These are phyloP conservation scores for Batillaria attramentaria DNA, from an alignment of 1,140 invertebrate genomes.

Conservation along the genomic window DNA sequence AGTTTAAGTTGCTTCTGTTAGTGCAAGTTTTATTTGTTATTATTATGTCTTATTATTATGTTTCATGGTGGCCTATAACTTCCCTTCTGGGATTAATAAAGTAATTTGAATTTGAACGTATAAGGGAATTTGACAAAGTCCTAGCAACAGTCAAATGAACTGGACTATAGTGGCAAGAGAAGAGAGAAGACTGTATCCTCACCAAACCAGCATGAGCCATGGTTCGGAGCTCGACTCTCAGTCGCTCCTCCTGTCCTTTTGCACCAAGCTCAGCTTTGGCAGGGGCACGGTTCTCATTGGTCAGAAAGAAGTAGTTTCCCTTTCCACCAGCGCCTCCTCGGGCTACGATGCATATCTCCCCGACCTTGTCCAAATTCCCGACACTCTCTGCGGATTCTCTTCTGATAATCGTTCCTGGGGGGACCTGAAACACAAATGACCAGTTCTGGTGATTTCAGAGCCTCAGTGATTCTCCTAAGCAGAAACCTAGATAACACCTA, in stretches of 20 bases:
- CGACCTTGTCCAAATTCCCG: slow-evolving; percentile 80
- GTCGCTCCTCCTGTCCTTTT: slow-evolving; percentile 80
- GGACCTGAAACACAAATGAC: slow-evolving; percentile 77
- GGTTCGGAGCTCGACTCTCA: slow-evolving; percentile 85
- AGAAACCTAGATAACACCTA: too few species aligned
- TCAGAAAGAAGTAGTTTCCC: slow-evolving; percentile 94
- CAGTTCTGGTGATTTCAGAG: too few species aligned
- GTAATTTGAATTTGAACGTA: too few species aligned
- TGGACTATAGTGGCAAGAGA: not conserved
- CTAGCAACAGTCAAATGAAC: not conserved
- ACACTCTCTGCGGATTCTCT: slow-evolving; percentile 76
- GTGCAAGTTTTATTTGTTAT: too few species aligned
- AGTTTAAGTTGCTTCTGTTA: too few species aligned
- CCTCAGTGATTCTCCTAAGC: too few species aligned
- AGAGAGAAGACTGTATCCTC: slow-evolving; percentile 48
- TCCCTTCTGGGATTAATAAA: too few species aligned
- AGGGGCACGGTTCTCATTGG: slow-evolving; percentile 86
- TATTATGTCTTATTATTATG: too few species aligned
- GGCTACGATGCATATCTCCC: slow-evolving; percentile 91
- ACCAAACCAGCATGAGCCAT: slow-evolving; percentile 96
- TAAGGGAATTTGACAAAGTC: not conserved
- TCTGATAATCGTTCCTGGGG: slow-evolving; percentile 89
- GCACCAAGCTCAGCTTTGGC: slow-evolving; percentile 91
- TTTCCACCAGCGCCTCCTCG: slow-evolving; percentile 95
- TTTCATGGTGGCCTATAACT: too few species aligned